Percentiles rank a stretch among this genome's conserved stretches.
phyloP scores from a whole-genome alignment of 2,113 vertebrate genomes.

The Tichodroma muraria region DNA sequence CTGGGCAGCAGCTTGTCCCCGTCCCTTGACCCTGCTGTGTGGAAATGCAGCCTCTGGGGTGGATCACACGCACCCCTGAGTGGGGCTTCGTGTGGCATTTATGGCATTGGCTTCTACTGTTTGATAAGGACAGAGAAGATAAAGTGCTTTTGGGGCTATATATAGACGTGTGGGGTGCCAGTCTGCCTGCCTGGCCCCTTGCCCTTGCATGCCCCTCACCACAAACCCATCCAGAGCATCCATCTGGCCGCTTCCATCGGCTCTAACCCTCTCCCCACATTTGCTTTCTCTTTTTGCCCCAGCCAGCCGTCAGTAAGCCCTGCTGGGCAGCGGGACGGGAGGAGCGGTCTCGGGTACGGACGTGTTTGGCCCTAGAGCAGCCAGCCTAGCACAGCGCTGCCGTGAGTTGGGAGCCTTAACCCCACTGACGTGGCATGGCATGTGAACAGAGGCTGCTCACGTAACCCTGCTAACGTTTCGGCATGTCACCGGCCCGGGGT shows the following conservation, averaged over 20 bases:
- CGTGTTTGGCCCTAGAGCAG: slow-evolving; percentile 21
- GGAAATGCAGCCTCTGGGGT: background rate
- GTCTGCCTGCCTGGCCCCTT: background rate
- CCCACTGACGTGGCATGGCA: background rate
- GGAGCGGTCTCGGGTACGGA: slow-evolving; percentile 43
- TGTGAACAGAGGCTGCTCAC: background rate
- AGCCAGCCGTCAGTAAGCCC: background rate
- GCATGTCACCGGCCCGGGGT: background rate
- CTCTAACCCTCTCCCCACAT: background rate
- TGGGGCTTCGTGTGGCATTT: background rate
- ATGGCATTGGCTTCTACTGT: background rate
- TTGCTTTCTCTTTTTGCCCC: background rate
- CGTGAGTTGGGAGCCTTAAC: slow-evolving; percentile 49
- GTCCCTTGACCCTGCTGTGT: background rate
- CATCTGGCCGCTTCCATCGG: background rate
- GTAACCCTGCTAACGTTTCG: background rate
- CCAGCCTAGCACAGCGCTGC: background rate
- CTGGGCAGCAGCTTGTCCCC: background rate
- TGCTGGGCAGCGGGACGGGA: slow-evolving; percentile 5
- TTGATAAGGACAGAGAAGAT: background rate
- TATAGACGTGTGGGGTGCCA: background rate
- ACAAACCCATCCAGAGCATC: background rate
- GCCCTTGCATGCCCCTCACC: background rate
- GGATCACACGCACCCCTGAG: background rate
- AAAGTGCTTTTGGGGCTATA: background rate